Conservation (phyloP, 2,888 invertebrate species). For the Cantharis rustica region DNA sequence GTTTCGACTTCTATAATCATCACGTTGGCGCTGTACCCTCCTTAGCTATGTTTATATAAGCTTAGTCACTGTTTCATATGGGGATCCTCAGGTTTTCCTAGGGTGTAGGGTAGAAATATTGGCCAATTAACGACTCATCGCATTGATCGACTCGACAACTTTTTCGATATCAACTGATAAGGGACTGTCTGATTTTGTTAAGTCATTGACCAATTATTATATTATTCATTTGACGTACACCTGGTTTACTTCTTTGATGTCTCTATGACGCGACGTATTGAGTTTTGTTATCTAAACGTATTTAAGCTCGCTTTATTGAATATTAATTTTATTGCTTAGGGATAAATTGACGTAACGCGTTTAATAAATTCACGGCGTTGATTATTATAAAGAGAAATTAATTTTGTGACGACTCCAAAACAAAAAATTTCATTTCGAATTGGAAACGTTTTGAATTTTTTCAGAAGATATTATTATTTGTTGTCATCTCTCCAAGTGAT, state of each 20-base stretch:
- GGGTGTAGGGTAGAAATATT: slow-evolving; percentile 41
- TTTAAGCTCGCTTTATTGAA: slow-evolving; percentile 15
- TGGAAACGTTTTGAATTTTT: not conserved
- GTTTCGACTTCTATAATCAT: slow-evolving; percentile 9
- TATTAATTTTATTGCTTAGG: slow-evolving; percentile 7
- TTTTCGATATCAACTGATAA: slow-evolving; percentile 48
- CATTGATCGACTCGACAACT: slow-evolving; percentile 47
- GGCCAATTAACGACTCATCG: slow-evolving; percentile 51
- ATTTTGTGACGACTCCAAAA: not conserved
- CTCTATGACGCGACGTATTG: slow-evolving; percentile 24
- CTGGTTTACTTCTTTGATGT: slow-evolving; percentile 25
- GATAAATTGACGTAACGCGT: not conserved
- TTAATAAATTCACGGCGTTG: not conserved
- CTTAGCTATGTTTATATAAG: slow-evolving; percentile 39
- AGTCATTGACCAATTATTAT: slow-evolving; percentile 53
- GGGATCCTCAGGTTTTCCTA: slow-evolving; percentile 24
- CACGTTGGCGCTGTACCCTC: slow-evolving; percentile 10
- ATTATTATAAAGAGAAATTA: not conserved
- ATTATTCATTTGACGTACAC: slow-evolving; percentile 34
- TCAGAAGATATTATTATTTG: not conserved
- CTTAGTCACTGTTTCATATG: slow-evolving; percentile 48
- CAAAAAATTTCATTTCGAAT: not conserved
- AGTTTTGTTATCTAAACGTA: slow-evolving; percentile 14
- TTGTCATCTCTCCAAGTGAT: slow-evolving; percentile 13
- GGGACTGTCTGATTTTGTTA: slow-evolving; percentile 47